Base-by-base conservation (phyloP, 2,113 vertebrate genomes). In the Pteropus alecto region DNA sequence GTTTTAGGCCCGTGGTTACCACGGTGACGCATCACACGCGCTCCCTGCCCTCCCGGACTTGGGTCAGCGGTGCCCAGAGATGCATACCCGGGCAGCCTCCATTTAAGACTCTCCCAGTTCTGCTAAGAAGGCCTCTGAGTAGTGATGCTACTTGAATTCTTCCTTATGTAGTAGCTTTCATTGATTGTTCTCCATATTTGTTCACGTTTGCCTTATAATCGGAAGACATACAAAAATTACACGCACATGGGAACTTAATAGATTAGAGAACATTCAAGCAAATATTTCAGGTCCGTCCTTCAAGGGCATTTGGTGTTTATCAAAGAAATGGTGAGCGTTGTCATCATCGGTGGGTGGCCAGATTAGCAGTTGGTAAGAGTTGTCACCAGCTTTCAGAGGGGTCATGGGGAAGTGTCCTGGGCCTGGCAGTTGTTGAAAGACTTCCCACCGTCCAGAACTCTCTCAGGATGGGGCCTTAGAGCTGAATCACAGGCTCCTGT, bases 161-260 rank as follows among this genome's bases (percentile, higher is more conserved):
- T 51, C 51, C 51, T 70, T 41, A 77, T 68, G 7, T 9, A 3
- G 51, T 33, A 63, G 61, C 19, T 79, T 81, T 67, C 19, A 43
- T 78, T 38, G 54, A 43, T 78, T 38, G 54, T 60, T 89, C 65
- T 90, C 67, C 83, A 6, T 46, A 14, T 71, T n/a, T 89, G 30
- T 87, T 74, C 60, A 38, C 3, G 6, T 83, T 83, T 73, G 21
- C 46, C 82, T 19, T 94, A 7, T 41, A 81, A 77, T 58, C 79
- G 51, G 38, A 79, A 93, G 35, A 46, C 19, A 71, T 10, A 10
- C 12, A 63, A 60, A 93, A 84, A 6, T 6, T 38, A 19, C 3
- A 46, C 14, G 18, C 14, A n/a, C 24, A 5, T 21, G 43, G 6
- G 7, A 51, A 58, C 63, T 74, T 54, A 61, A 35, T 38, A 67